Conservation (phyloP, 35 echinoderm and acorn worm species). For the Chiridota heheva region DNA sequence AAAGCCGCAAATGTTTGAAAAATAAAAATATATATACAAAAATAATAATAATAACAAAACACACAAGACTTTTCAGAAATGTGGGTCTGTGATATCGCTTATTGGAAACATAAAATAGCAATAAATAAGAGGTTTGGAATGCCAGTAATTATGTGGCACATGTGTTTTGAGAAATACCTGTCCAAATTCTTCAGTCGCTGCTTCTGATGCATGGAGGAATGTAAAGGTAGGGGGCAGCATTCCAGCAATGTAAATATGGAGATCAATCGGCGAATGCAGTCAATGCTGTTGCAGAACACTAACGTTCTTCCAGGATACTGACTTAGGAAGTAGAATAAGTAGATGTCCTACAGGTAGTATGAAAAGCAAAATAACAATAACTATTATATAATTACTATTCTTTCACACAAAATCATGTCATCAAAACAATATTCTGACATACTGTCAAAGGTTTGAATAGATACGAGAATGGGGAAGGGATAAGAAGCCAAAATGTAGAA, state of each 20-base stretch:
- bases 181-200: slow-evolving; percentile 94
- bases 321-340: slow-evolving; percentile 88
- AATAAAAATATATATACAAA: too few relatives aligned
- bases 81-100: too few relatives aligned
- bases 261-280: slow-evolving; percentile 75
- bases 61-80: too few relatives aligned
- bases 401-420: neutral
- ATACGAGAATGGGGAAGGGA: too few relatives aligned
- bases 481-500: too few relatives aligned
- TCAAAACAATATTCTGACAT: neutral
- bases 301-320: slow-evolving; percentile 92
- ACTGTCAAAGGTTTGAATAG: too few relatives aligned
- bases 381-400: neutral
- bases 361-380: slow-evolving; percentile 8
- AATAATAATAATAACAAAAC: too few relatives aligned
- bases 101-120: too few relatives aligned
- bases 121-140: too few relatives aligned
- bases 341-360: slow-evolving; percentile 77
- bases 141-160: too few relatives aligned
- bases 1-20: too few relatives aligned
- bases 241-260: slow-evolving; percentile 81
- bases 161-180: too few relatives aligned
- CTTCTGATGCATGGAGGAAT: slow-evolving; percentile 92
- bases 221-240: slow-evolving; percentile 64
- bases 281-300: slow-evolving; percentile 95